These are phyloP conservation scores for Yponomeuta evonymella DNA, from an alignment of 2,888 invertebrate species.

Conservation along the genomic window DNA sequence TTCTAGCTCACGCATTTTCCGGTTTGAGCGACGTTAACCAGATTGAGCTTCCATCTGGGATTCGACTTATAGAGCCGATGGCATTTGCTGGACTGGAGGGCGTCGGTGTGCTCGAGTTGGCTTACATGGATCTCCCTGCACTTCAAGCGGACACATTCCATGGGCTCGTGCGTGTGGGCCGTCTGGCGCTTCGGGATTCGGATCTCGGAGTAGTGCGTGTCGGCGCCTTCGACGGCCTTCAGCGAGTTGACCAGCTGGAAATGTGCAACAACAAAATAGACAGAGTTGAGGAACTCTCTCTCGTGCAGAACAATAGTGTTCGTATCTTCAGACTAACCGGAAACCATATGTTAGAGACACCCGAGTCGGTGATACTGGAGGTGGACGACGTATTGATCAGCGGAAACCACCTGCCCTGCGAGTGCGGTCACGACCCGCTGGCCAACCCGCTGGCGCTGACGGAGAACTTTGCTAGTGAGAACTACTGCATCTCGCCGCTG, in stretches of 20 bases:
- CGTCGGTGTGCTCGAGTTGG: slow-evolving; percentile 87
- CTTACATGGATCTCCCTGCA: slow-evolving; percentile 88
- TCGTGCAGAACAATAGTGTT: slow-evolving; percentile 83
- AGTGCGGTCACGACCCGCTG: slow-evolving; percentile 87
- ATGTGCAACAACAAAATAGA: slow-evolving; percentile 91
- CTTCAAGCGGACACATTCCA: slow-evolving; percentile 84
- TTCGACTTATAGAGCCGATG: slow-evolving; percentile 83
- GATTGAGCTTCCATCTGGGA: slow-evolving; percentile 88
- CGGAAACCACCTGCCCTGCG: slow-evolving; percentile 91
- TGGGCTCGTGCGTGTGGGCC: slow-evolving; percentile 84
- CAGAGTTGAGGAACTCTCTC: slow-evolving; percentile 83
- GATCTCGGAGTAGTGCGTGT: slow-evolving; percentile 85
- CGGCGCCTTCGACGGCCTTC: slow-evolving; percentile 86
- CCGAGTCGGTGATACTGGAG: slow-evolving; percentile 82
- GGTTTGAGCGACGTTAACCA: slow-evolving; percentile 89
- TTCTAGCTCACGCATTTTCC: slow-evolving; percentile 89
- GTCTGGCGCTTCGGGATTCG: slow-evolving; percentile 87
- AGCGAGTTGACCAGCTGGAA: slow-evolving; percentile 82
- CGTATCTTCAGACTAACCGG: slow-evolving; percentile 84
- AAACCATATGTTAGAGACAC: slow-evolving; percentile 88
- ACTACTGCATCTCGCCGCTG: slow-evolving; percentile 90
- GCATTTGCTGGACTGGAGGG: slow-evolving; percentile 89
- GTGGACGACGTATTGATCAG: slow-evolving; percentile 83
- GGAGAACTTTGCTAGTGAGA: slow-evolving; percentile 81
- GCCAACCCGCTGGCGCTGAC: slow-evolving; percentile 84